Evolutionary conservation across 2,797 vertebrate species (phyloP).

Genomic region (Tinamus major): DNA sequence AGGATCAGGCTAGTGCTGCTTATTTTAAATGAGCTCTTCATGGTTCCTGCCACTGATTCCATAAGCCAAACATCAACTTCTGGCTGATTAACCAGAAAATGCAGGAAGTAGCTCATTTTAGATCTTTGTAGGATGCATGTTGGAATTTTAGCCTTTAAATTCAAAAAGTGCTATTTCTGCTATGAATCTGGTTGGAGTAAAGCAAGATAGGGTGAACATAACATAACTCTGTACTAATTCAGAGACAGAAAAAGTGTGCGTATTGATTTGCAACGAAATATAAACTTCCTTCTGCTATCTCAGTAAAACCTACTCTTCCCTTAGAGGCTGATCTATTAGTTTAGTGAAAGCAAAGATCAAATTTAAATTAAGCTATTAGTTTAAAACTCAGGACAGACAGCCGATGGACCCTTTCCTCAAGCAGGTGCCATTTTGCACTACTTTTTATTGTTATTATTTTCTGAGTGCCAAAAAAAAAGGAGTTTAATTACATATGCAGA

Average conservation of each 20-base stretch:
- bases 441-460: neutral
- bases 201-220: neutral
- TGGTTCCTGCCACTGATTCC: neutral
- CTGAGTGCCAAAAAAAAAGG: neutral
- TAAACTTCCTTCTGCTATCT: neutral
- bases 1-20: neutral
- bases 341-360: neutral
- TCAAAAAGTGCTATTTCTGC: neutral
- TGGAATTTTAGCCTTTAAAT: neutral
- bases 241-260: neutral
- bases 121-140: neutral
- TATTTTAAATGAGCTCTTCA: neutral
- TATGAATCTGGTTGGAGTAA: neutral
- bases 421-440: neutral
- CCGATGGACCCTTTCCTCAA: neutral
- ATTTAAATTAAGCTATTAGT: neutral
- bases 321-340: neutral
- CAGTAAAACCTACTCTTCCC: neutral
- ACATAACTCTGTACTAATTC: neutral
- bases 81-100: neutral
- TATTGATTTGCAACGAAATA: neutral
- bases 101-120: neutral
- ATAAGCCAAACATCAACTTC: neutral
- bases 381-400: neutral
- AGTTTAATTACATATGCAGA: neutral